These are phyloP conservation scores for Atrichornis clamosus DNA, from an alignment of 2,113 vertebrate species.

Conservation along the genomic window DNA sequence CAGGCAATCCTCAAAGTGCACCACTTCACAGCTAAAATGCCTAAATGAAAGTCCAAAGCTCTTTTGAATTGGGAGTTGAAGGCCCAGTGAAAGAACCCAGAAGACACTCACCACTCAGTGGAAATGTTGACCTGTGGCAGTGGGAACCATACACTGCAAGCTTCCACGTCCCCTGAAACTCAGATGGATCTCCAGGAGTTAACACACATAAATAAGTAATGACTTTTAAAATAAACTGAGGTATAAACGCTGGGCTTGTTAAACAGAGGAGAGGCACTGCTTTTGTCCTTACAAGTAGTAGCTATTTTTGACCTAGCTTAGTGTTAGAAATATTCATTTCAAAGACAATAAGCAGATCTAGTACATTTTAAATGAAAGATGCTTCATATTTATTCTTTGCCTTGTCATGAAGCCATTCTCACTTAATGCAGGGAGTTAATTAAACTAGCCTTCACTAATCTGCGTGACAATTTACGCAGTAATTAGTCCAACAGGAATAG, in stretches of 20 bases:
- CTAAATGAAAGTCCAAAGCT: neutral
- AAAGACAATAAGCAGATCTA: neutral
- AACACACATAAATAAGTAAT: neutral
- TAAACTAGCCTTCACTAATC: constrained; percentile 52
- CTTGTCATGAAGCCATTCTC: neutral
- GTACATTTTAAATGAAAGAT: neutral
- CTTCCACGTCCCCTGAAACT: neutral
- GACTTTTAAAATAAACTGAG: neutral
- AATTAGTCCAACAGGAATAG: constrained; percentile 67
- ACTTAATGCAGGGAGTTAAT: constrained; percentile 45
- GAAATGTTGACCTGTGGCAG: neutral
- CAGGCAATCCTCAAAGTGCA: neutral
- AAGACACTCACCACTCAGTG: neutral
- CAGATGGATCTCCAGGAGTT: neutral
- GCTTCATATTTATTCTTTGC: neutral
- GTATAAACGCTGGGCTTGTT: neutral
- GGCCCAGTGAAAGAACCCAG: neutral
- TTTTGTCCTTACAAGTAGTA: neutral
- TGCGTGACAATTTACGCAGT: constrained; percentile 37
- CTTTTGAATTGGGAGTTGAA: neutral
- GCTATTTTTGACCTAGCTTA: neutral
- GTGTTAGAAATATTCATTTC: neutral
- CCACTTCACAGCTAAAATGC: neutral
- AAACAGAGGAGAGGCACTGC: neutral
- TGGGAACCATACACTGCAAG: neutral